A percentile compares a stretch with the other conserved stretches of the same genome.
phyloP scores from a whole-genome alignment of 2,888 invertebrate genomes.

The Troides helena region DNA sequence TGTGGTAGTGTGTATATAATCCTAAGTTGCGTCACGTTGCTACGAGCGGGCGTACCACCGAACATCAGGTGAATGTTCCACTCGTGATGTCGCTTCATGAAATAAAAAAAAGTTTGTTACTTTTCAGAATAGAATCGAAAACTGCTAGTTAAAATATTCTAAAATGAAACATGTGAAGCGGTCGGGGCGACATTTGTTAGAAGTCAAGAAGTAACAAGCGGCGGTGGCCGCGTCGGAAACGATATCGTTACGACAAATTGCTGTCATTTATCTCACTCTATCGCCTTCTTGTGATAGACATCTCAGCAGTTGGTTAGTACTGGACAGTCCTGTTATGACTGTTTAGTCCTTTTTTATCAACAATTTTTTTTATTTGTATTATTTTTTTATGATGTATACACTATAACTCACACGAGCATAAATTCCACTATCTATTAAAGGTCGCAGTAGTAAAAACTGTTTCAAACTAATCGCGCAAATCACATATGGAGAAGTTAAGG shows the following conservation, averaged over 20 bases:
- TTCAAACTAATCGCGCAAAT: too few relatives aligned
- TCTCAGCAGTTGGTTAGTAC: background rate
- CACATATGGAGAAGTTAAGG: too few relatives aligned
- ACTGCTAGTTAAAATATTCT: background rate
- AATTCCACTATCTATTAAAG: too few relatives aligned
- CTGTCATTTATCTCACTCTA: constrained; percentile 4
- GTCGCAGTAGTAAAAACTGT: too few relatives aligned
- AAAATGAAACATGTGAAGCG: background rate
- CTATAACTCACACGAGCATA: too few relatives aligned
- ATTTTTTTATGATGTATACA: too few relatives aligned
- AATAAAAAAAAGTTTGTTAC: background rate
- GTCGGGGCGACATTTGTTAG: background rate
- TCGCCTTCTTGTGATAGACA: constrained; percentile 8
- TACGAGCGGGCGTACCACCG: too few relatives aligned
- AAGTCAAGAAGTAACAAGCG: background rate
- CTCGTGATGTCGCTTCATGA: too few relatives aligned
- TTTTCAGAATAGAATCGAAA: background rate
- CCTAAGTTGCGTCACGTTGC: too few relatives aligned
- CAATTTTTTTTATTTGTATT: too few relatives aligned
- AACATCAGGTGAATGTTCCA: too few relatives aligned
- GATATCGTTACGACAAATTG: constrained; percentile 6
- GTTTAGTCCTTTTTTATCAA: background rate
- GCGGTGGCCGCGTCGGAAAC: background rate
- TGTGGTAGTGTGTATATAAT: too few relatives aligned
- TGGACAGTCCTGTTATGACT: background rate